Base-by-base conservation (phyloP, 2,113 vertebrate species). In the Phyllopteryx taeniolatus region DNA sequence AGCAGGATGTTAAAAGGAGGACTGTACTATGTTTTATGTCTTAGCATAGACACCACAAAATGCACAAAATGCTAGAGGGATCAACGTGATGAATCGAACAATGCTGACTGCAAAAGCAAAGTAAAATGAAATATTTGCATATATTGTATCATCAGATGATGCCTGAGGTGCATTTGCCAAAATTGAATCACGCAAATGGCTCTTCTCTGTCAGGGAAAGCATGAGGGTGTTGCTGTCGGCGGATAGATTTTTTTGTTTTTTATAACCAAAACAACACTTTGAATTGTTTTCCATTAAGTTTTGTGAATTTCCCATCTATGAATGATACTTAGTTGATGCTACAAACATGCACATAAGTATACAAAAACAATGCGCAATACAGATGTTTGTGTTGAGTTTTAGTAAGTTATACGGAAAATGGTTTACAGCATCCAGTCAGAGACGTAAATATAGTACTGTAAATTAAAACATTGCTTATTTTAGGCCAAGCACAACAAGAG, bases 401-500 rank as follows among this genome's bases (percentile, higher is more conserved):
- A 39, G 10, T 12, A 44, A n/a, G 62, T 43, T 64, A 42, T n/a
- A 43, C 19, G 5, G n/a, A 43, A 64, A 59, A 62, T 62, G 8
- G 2, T 8, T 13, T 43, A n/a, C 6, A n/a, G 39, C 39, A 64
- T 64, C 62, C 62, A 43, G 17, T 8, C 39, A 61, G 42, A 77
- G 64, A 39, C 6, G 35, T 39, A 6, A 39, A 39, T 39, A 39
- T 5, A 39, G 4, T 2, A 39, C 35, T 39, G 35, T 2, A 39
- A 39, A 1, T 6, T 39, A 39, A 39, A 39, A 39, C 4, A 39
- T 39, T 39, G 35, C 35, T 39, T 72, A 43, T 19, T 51, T 59
- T 8, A 51, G 59, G 70, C 11, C 62, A 12, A n/a, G 11, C 60
- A 51, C 11, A 20, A 72, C 31, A 68, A 70, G 53, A 73, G 44